phyloP scores from a whole-genome alignment of 1,140 invertebrate species.

The Cotesia typhae region DNA sequence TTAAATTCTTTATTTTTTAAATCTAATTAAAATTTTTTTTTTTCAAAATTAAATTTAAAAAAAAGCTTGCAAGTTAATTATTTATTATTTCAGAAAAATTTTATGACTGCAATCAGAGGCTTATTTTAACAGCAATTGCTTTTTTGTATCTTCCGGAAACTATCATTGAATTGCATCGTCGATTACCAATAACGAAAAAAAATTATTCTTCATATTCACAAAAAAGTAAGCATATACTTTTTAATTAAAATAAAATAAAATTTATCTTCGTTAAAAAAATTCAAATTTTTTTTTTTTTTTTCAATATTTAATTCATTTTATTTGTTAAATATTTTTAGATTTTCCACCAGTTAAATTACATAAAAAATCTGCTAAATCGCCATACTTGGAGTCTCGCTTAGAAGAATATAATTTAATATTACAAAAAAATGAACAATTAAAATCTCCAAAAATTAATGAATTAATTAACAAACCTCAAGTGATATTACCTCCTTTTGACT shows the following conservation, averaged over 20 bases:
- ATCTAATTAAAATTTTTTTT: too few species aligned
- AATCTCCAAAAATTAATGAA: slow-evolving; percentile 44
- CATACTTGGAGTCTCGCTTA: slow-evolving; percentile 48
- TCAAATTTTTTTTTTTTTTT: too few species aligned
- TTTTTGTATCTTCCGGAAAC: slow-evolving; percentile 56
- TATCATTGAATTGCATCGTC: slow-evolving; percentile 51
- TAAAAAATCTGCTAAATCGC: slow-evolving; percentile 32
- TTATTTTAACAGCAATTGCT: slow-evolving; percentile 58
- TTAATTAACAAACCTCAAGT: slow-evolving; percentile 41
- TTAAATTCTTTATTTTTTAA: too few species aligned
- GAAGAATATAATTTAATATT: slow-evolving; percentile 46
- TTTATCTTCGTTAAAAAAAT: not conserved
- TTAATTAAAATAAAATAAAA: not conserved
- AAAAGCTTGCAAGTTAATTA: slow-evolving; percentile 2
- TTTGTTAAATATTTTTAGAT: slow-evolving; percentile 24
- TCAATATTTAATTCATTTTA: not conserved
- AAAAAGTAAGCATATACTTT: slow-evolving; percentile 38
- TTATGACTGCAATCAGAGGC: slow-evolving; percentile 57
- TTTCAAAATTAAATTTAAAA: not conserved
- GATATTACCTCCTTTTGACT: slow-evolving; percentile 42
- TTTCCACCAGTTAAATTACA: not conserved
- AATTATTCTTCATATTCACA: slow-evolving; percentile 39
- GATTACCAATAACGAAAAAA: slow-evolving; percentile 46
- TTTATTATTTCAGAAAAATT: slow-evolving; percentile 46
- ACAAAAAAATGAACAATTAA: slow-evolving; percentile 40